Percentiles rank a stretch among this genome's conserved stretches.
Conservation (phyloP, 2,888 invertebrate genomes). For the Zhengitettix transpicula region DNA sequence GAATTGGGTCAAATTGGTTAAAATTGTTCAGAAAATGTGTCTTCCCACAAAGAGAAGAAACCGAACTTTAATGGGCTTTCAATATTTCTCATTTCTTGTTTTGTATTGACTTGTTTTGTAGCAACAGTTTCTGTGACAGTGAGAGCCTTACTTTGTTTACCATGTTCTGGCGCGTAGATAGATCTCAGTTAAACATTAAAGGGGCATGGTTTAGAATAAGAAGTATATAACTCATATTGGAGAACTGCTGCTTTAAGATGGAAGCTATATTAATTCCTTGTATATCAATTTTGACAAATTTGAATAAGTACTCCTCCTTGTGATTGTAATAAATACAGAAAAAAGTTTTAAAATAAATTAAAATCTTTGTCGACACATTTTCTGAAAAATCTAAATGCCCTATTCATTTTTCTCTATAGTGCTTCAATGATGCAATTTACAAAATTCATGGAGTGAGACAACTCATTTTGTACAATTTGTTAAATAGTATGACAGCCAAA, state of each 20-base stretch:
- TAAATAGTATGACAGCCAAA: too few relatives aligned
- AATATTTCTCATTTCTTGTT: too few relatives aligned
- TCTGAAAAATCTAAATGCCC: constrained; percentile 33
- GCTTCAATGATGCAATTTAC: not conserved
- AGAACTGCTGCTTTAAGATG: too few relatives aligned
- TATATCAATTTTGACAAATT: too few relatives aligned
- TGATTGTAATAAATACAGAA: too few relatives aligned
- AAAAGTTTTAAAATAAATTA: not conserved
- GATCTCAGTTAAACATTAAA: constrained; percentile 13
- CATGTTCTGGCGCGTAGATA: constrained; percentile 7
- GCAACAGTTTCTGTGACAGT: constrained; percentile 3
- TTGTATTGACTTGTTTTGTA: not conserved
- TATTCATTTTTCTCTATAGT: not conserved
- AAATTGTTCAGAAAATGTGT: constrained; percentile 64
- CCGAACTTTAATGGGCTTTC: constrained; percentile 6
- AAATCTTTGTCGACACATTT: constrained; percentile 44
- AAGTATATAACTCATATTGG: too few relatives aligned
- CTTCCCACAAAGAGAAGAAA: constrained; percentile 49
- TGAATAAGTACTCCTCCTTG: too few relatives aligned
- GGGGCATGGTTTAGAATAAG: constrained; percentile 12
- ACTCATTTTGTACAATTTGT: too few relatives aligned
- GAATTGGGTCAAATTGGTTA: too few relatives aligned
- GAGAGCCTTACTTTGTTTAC: constrained; percentile 5
- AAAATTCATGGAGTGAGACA: not conserved
- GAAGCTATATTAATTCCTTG: too few relatives aligned